Conservation (phyloP, 2,113 vertebrate species). For the Esox niger region DNA sequence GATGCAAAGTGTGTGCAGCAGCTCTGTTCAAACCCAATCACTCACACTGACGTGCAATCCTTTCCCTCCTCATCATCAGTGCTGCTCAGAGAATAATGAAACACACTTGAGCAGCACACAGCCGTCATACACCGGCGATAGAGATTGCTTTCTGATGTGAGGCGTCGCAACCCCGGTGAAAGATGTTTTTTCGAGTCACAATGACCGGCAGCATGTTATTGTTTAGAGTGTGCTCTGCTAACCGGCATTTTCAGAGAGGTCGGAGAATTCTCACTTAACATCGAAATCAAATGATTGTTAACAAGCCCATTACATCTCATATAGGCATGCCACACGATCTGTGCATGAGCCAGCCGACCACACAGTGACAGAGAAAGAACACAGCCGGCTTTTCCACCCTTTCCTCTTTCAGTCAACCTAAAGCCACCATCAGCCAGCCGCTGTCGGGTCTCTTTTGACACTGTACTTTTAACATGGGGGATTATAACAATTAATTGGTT, state of each 20-base stretch:
- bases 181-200: conserved; percentile 64
- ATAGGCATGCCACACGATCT: too few species aligned
- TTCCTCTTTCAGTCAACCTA: not conserved
- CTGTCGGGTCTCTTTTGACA: conserved; percentile 23
- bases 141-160: conserved; percentile 63
- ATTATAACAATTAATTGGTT: conserved; percentile 75
- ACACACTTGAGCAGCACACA: conserved; percentile 68
- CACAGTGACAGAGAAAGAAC: too few species aligned
- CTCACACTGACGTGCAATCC: conserved; percentile 76
- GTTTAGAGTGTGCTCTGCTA: conserved; percentile 46
- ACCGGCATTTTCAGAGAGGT: conserved; percentile 46
- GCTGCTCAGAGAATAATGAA: conserved; percentile 72
- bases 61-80: conserved; percentile 68
- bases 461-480: conserved; percentile 63
- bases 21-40: conserved; percentile 78
- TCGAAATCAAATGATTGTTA: conserved; percentile 8
- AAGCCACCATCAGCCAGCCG: not conserved
- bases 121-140: conserved; percentile 60
- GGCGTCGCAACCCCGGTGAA: conserved; percentile 60
- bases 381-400: not conserved
- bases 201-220: conserved; percentile 39
- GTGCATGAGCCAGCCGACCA: too few species aligned
- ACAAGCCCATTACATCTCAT: too few species aligned
- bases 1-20: conserved; percentile 77
- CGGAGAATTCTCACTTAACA: conserved; percentile 52